Evolutionary conservation across 2,113 vertebrate species (phyloP), one percentile per base, ranked within the genome.

Genomic region (Rhea pennata): DNA sequence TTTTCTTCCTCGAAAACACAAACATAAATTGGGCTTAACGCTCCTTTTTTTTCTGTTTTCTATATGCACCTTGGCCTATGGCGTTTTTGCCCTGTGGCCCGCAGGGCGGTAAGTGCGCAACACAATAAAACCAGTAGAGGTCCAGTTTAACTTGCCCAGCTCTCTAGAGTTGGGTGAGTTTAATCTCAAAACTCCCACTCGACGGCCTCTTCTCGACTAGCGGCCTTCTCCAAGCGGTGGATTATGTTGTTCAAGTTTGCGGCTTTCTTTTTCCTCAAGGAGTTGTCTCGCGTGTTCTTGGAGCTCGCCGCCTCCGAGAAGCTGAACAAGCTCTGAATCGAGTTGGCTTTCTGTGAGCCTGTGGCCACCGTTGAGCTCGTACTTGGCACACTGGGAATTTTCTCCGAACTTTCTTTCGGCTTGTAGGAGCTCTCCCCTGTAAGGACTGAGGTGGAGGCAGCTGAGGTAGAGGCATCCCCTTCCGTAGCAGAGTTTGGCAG

Each of bases 191-290:
- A 99, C 98, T 99, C 99, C 99, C 99, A 99, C 98, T 99, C 99
- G 58, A 98, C 98, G 90, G 99, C 98, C 97, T 99, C 99, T 97
- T 99, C 99, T 87, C 99, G 99, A 96, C 99, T 99, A 54, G 99
- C 99, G 31, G 99, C 99, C 97, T 99, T 99, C 98, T 99, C 99
- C 98, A 99, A 96, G 97, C 99, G 99, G 98, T 99, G 99, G 98
- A 99, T 99, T 97, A 99, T 99, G 98, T 98, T 99, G 99, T 99
- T 99, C 98, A 99, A 99, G 98, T 99, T 99, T 83, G 99, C 99
- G 42, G 99, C 99, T 97, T 99, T 99, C 98, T 99, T 99, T 98
- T 99, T 99, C 90, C 99, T 98, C 98, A 99, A 95, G 95, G 98
- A 99, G 98, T 98, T 99, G 99, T 99, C 99, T 95, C 98, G 99